These are phyloP conservation scores for Ganaspis sp. DNA, from an alignment of 1,140 invertebrate species.

Conservation along the genomic window DNA sequence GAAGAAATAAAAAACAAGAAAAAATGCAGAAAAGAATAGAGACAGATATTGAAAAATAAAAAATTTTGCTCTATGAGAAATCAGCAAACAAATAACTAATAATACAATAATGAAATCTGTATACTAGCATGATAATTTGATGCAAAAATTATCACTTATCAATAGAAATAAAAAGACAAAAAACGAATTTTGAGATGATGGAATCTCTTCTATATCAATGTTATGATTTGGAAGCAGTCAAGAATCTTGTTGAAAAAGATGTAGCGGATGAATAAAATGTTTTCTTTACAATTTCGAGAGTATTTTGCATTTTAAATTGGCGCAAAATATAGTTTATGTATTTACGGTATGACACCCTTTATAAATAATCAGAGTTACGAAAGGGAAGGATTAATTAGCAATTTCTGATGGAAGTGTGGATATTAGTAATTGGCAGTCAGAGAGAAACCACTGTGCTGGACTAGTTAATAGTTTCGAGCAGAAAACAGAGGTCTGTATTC, in stretches of 20 bases:
- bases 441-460: conserved; percentile 33
- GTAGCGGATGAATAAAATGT: too few species aligned
- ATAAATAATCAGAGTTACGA: conserved; percentile 9
- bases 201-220: too few species aligned
- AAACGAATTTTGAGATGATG: too few species aligned
- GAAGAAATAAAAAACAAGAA: conserved; percentile 47
- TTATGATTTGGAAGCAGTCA: too few species aligned
- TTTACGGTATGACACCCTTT: neutral
- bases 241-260: too few species aligned
- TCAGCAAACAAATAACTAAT: too few species aligned
- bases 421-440: conserved; percentile 62
- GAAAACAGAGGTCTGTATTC: conserved; percentile 36
- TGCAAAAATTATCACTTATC: too few species aligned
- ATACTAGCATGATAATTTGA: too few species aligned
- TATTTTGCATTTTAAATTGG: conserved; percentile 39
- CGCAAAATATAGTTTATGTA: neutral
- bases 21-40: conserved; percentile 48
- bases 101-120: too few species aligned
- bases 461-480: conserved; percentile 38
- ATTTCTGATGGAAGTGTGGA: conserved; percentile 51
- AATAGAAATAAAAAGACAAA: too few species aligned
- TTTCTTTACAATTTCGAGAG: conserved; percentile 48
- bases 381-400: conserved; percentile 57
- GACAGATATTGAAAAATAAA: conserved; percentile 35
- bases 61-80: conserved; percentile 43